Percentiles rank a stretch among this genome's conserved stretches.
Conservation (phyloP, 2,113 vertebrate genomes). For the Scomber colias region DNA sequence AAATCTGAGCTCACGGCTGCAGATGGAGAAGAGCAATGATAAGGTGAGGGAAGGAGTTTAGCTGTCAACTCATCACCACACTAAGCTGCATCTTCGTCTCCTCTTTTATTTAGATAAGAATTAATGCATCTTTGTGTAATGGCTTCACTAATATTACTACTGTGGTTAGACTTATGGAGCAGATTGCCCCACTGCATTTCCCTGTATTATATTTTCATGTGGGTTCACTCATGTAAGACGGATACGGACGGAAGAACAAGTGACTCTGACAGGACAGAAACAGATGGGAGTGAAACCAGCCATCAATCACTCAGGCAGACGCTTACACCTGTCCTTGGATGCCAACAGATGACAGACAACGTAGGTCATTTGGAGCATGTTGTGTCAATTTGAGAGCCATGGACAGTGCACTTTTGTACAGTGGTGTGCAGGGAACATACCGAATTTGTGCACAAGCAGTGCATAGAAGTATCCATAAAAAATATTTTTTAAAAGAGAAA, state of each 20-base stretch:
- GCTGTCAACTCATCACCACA: constrained; percentile 40
- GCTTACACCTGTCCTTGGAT: constrained; percentile 74
- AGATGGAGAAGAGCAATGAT: not conserved
- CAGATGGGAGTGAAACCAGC: constrained; percentile 64
- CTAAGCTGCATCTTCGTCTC: constrained; percentile 3
- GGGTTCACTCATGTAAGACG: constrained; percentile 15
- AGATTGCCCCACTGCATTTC: not conserved
- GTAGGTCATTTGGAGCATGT: constrained; percentile 57
- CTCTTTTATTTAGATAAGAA: constrained; percentile 2
- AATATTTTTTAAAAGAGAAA: not conserved
- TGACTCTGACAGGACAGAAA: constrained; percentile 59
- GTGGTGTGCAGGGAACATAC: constrained; percentile 16
- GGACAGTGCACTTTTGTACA: constrained; percentile 14
- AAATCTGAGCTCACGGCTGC: constrained; percentile 31
- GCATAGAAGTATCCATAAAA: not conserved
- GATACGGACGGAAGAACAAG: constrained; percentile 42
- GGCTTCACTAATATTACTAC: constrained; percentile 2
- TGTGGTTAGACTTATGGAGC: not conserved
- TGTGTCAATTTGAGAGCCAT: constrained; percentile 43
- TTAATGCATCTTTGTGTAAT: not conserved
- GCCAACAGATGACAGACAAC: constrained; percentile 76
- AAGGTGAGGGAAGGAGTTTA: constrained; percentile 17
- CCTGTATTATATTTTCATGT: constrained; percentile 5
- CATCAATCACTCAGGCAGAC: constrained; percentile 55
- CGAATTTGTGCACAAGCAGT: not conserved